phyloP scores from a whole-genome alignment of 2,113 vertebrate genomes.

The Acanthisitta chloris region DNA sequence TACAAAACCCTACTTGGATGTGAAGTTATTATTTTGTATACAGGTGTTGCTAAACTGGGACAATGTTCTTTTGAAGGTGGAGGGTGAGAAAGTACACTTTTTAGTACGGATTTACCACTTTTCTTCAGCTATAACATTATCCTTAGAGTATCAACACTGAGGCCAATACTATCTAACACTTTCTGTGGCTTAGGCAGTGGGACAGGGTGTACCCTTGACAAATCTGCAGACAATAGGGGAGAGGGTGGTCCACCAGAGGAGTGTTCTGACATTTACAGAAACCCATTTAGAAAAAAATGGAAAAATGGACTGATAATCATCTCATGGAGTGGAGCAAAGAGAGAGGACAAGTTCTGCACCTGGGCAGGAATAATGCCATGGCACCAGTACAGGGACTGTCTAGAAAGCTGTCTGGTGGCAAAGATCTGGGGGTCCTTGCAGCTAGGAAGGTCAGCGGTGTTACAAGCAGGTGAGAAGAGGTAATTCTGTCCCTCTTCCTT shows the following conservation, averaged over 20 bases:
- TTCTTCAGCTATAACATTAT: not conserved
- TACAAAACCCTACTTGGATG: not conserved
- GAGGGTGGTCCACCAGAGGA: not conserved
- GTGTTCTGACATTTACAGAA: not conserved
- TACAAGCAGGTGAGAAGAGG: not conserved
- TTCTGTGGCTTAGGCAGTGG: not conserved
- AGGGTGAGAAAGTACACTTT: not conserved
- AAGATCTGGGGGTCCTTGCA: not conserved
- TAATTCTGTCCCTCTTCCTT: not conserved
- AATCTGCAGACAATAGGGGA: not conserved
- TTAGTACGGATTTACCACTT: not conserved
- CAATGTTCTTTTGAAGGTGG: not conserved
- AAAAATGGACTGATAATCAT: not conserved
- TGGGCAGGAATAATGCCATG: fast-evolving
- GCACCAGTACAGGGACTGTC: not conserved
- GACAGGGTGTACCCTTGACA: not conserved
- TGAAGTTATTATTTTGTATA: not conserved
- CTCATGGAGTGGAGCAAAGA: not conserved
- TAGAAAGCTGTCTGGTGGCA: not conserved
- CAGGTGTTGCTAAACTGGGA: not conserved
- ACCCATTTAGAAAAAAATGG: no score
- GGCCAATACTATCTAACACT: fast-evolving
- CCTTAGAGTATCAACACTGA: not conserved
- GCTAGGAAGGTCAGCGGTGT: not conserved
- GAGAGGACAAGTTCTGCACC: not conserved